These are phyloP conservation scores for Tachina fera DNA, from an alignment of 2,888 invertebrate species.

Conservation along the genomic window DNA sequence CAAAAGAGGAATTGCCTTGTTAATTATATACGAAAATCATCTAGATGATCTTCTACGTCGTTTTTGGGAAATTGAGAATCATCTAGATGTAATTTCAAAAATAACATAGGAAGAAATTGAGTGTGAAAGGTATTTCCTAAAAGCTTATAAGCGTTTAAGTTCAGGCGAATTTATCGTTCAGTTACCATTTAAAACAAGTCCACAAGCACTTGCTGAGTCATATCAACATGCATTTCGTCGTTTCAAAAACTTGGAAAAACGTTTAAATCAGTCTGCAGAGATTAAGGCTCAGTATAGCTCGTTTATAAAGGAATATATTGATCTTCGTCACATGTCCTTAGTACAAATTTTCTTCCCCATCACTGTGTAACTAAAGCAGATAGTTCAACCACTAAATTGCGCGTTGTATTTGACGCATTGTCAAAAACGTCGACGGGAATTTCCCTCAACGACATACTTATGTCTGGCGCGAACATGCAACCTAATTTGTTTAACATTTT, in stretches of 20 bases:
- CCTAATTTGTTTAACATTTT: conserved; percentile 15
- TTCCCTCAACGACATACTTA: no score
- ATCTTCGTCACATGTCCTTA: conserved; percentile 46
- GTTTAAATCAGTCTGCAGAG: conserved; percentile 10
- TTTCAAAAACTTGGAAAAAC: conserved; percentile 49
- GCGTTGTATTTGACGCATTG: neutral
- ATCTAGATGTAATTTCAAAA: conserved; percentile 9
- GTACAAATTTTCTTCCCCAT: conserved; percentile 47
- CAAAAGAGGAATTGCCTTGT: conserved; percentile 4
- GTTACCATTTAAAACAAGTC: conserved; percentile 55
- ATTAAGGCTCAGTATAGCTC: conserved; percentile 5
- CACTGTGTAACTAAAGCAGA: conserved; percentile 47
- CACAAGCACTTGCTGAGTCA: conserved; percentile 45
- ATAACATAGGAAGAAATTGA: conserved; percentile 40
- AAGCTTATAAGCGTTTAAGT: no score
- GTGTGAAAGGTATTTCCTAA: conserved; percentile 64
- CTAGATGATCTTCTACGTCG: conserved; percentile 16
- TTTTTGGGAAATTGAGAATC: conserved; percentile 28
- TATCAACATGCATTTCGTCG: conserved; percentile 46
- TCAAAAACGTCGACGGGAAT: no score
- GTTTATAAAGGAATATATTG: no score
- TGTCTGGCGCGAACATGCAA: neutral
- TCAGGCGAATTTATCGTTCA: conserved; percentile 56
- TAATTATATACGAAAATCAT: neutral
- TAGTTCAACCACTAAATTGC: conserved; percentile 9